These are phyloP conservation scores for Falco naumanni DNA, from an alignment of 2,797 vertebrate species.

Conservation along the genomic window DNA sequence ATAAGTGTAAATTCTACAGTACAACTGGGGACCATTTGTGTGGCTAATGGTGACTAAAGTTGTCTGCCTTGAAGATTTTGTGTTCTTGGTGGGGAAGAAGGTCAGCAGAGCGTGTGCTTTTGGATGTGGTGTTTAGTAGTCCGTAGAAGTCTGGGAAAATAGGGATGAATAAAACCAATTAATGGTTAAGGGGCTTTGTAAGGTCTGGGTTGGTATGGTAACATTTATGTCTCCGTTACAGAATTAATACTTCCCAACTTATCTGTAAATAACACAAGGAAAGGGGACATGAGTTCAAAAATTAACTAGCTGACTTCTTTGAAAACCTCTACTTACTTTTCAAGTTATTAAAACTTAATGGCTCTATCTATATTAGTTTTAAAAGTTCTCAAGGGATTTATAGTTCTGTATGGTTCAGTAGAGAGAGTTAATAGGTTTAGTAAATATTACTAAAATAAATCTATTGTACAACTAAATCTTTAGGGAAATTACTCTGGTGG, in stretches of 20 bases:
- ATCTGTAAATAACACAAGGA: neutral
- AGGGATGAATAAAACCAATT: neutral
- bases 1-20: neutral
- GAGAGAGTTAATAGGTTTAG: slow-evolving; percentile 55
- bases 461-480: slow-evolving; percentile 46
- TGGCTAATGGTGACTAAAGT: neutral
- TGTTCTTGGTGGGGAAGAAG: neutral
- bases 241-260: neutral
- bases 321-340: neutral
- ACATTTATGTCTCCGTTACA: neutral
- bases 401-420: neutral
- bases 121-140: neutral
- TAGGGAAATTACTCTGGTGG: slow-evolving; percentile 41
- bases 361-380: neutral
- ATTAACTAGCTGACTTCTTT: neutral
- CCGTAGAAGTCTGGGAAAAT: neutral
- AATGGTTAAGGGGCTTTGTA: neutral
- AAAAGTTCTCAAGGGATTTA: slow-evolving; percentile 7
- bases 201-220: neutral
- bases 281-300: neutral
- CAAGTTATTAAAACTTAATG: slow-evolving; percentile 41
- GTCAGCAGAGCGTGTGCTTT: neutral
- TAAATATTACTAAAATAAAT: slow-evolving; percentile 66
- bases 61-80: neutral
- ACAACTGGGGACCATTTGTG: neutral